Evolutionary conservation across 2,113 vertebrate genomes (phyloP).

Genomic region (Phalacrocorax brasilianus): DNA sequence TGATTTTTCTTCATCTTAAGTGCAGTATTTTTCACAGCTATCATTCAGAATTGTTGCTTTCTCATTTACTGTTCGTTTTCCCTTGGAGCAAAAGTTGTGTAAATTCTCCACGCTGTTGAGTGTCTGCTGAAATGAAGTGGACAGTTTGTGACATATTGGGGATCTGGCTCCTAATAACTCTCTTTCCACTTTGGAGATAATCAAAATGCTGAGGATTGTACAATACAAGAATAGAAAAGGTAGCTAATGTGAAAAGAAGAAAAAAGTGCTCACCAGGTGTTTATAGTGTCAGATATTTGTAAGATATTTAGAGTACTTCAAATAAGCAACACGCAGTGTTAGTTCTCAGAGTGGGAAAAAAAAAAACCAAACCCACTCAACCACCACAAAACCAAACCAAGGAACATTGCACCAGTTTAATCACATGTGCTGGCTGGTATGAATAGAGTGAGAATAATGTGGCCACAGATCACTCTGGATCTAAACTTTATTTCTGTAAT

Average conservation of each 20-base stretch:
- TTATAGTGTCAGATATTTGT: background rate
- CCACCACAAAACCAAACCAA: background rate
- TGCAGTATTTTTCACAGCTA: background rate
- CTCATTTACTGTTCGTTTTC: background rate
- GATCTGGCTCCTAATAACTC: background rate
- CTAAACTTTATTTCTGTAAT: background rate
- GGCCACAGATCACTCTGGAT: background rate
- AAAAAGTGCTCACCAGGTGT: background rate
- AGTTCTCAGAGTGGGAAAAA: background rate
- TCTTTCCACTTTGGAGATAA: background rate
- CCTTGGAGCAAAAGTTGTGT: background rate
- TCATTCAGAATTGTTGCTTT: background rate
- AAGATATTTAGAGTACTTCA: background rate
- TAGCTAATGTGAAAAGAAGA: background rate
- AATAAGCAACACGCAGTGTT: background rate
- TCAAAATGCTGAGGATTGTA: background rate
- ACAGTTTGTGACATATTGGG: background rate
- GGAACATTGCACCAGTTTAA: background rate
- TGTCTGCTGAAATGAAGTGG: background rate
- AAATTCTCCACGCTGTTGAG: background rate
- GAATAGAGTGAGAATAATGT: background rate
- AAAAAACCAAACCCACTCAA: background rate
- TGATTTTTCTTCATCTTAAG: background rate
- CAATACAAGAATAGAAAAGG: background rate
- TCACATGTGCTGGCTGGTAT: background rate